Conservation (phyloP, 2,888 invertebrate species). For the Deilephila elpenor region DNA sequence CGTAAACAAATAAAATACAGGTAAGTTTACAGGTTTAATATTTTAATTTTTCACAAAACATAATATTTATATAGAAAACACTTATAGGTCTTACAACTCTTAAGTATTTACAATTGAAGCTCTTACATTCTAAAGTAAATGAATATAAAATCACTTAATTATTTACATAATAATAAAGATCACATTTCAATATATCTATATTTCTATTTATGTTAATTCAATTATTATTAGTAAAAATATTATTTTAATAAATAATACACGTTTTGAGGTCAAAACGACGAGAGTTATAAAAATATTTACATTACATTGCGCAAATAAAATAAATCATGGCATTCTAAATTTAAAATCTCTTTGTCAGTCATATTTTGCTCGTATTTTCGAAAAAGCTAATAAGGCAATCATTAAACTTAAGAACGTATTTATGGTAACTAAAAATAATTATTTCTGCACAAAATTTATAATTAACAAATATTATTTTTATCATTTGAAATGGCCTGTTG, state of each 20-base stretch:
- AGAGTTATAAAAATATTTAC: constrained; percentile 6
- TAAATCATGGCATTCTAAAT: constrained; percentile 12
- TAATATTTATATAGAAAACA: not conserved
- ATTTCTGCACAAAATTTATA: not conserved
- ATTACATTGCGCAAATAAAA: constrained; percentile 7
- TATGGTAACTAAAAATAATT: not conserved
- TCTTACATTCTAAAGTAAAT: not conserved
- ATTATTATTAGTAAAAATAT: not conserved
- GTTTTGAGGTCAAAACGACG: not conserved
- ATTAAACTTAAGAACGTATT: not conserved
- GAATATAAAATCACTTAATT: constrained; percentile 2
- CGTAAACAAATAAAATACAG: not conserved
- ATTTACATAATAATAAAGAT: constrained; percentile 7
- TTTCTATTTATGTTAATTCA: not conserved
- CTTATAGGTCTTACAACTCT: not conserved
- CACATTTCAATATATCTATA: constrained; percentile 19
- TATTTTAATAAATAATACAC: constrained; percentile 11
- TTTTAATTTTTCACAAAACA: not conserved
- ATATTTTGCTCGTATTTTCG: not conserved
- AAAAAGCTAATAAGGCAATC: constrained; percentile 1
- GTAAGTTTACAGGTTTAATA: not conserved
- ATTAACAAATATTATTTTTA: not conserved
- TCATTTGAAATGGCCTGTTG: constrained; percentile 42
- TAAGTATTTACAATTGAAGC: constrained; percentile 1
- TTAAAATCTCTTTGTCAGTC: constrained; percentile 27